A percentile compares a stretch with the other conserved stretches of the same genome.
Conservation (phyloP, 1,140 invertebrate genomes). For the Drosophila eugracilis region DNA sequence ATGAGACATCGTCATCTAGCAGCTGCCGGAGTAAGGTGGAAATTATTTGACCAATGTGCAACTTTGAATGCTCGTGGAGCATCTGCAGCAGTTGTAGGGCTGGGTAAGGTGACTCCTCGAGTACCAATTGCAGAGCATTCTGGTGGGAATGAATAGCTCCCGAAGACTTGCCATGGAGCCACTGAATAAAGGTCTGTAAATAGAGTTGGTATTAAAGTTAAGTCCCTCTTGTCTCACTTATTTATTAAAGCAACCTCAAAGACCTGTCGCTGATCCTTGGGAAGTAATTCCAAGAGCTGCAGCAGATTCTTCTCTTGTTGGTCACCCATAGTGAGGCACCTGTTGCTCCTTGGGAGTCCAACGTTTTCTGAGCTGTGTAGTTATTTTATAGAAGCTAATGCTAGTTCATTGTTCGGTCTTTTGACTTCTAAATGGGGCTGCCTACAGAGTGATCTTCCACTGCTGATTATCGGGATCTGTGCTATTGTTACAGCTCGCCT, state of each 20-base stretch:
- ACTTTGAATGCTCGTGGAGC: conserved; percentile 38
- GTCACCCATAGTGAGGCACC: conserved; percentile 26
- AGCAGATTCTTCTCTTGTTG: conserved; percentile 23
- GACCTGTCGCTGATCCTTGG: conserved; percentile 37
- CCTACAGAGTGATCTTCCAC: conserved; percentile 6
- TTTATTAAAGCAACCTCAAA: conserved; percentile 49
- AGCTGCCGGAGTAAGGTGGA: conserved; percentile 36
- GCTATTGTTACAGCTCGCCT: conserved; percentile 29
- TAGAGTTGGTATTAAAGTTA: background rate
- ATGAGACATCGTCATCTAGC: conserved; percentile 42
- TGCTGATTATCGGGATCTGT: conserved; percentile 27
- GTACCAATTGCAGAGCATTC: conserved; percentile 26
- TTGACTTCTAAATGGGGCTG: conserved; percentile 32
- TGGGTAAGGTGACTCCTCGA: conserved; percentile 51
- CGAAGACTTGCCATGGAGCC: conserved; percentile 26
- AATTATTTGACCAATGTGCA: conserved; percentile 56
- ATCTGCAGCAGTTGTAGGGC: conserved; percentile 51
- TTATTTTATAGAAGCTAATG: background rate
- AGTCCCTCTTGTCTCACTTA: background rate
- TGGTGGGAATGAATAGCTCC: conserved; percentile 16
- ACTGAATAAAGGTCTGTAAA: conserved; percentile 48
- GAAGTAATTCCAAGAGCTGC: conserved; percentile 50
- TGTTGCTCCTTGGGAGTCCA: conserved; percentile 20
- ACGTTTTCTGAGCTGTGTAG: conserved; percentile 17
- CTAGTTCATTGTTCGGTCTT: conserved; percentile 37